Evolutionary conservation across 2,888 invertebrate genomes (phyloP).

Genomic region (Ischnura elegans): DNA sequence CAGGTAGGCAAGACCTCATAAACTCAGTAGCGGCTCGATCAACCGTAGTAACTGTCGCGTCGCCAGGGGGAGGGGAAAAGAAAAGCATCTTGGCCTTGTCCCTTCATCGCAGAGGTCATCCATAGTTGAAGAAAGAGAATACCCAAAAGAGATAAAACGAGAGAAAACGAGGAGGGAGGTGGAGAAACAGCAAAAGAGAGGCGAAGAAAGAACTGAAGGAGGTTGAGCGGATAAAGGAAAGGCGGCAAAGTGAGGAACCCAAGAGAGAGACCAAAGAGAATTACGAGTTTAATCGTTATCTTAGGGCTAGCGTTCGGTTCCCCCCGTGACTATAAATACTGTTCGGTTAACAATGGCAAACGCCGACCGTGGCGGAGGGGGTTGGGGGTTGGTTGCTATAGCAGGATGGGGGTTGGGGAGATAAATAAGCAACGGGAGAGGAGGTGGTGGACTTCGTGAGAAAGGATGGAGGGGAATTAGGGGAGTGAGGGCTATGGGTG

Average conservation of each 20-base stretch:
- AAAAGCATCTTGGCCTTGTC: no score
- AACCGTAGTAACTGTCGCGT: no score
- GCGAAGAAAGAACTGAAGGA: neutral
- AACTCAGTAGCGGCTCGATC: no score
- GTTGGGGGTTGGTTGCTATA: neutral
- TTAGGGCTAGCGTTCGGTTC: conserved; percentile 60
- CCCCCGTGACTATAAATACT: conserved; percentile 61
- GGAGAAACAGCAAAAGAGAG: neutral
- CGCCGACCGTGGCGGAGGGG: neutral
- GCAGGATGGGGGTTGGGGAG: neutral
- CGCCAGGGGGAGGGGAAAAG: no score
- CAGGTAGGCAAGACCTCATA: no score
- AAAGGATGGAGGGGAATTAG: neutral
- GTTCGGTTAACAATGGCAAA: conserved; percentile 60
- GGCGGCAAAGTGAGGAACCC: conserved; percentile 55
- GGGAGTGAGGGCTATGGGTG: neutral
- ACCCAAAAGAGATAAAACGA: neutral
- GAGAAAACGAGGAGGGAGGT: neutral
- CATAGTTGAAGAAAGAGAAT: neutral
- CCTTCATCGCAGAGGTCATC: neutral
- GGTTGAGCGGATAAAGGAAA: neutral
- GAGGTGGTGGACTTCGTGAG: conserved; percentile 13
- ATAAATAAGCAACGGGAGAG: neutral
- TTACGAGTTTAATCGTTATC: conserved; percentile 66
- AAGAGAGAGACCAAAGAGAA: conserved; percentile 47